phyloP scores from a whole-genome alignment of 2,888 invertebrate genomes.

The Plutella xylostella region DNA sequence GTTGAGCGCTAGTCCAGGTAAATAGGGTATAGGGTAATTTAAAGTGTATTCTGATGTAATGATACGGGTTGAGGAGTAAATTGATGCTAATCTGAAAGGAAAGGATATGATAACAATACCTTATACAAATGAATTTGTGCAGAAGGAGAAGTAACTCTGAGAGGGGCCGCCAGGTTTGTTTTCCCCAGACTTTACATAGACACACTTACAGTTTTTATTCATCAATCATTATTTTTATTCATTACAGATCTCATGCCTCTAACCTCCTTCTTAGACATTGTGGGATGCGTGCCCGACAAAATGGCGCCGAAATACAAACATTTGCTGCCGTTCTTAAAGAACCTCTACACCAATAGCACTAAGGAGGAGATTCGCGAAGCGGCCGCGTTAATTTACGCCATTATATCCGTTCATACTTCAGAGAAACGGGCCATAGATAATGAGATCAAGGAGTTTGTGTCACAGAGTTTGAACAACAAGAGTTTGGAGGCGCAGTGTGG shows the following conservation, averaged over 20 bases:
- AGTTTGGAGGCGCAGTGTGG: constrained; percentile 83
- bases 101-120: too few relatives aligned
- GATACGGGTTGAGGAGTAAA: too few relatives aligned
- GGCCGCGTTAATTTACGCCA: constrained; percentile 80
- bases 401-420: constrained; percentile 74
- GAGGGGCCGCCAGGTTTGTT: too few relatives aligned
- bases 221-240: too few relatives aligned
- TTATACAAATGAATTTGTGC: too few relatives aligned
- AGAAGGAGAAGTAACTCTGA: background rate
- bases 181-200: too few relatives aligned
- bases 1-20: constrained; percentile 76
- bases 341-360: constrained; percentile 73
- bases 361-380: constrained; percentile 82
- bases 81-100: too few relatives aligned
- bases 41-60: background rate
- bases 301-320: constrained; percentile 74
- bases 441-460: constrained; percentile 63
- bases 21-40: constrained; percentile 2
- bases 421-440: constrained; percentile 62
- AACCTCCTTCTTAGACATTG: constrained; percentile 83
- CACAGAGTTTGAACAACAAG: constrained; percentile 64
- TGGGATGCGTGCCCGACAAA: constrained; percentile 83
- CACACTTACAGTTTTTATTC: too few relatives aligned
- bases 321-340: constrained; percentile 74
- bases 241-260: constrained; percentile 72